A percentile compares a stretch with the other conserved stretches of the same genome.
Conservation (phyloP, 2,888 invertebrate species). For the Emmelina monodactyla region DNA sequence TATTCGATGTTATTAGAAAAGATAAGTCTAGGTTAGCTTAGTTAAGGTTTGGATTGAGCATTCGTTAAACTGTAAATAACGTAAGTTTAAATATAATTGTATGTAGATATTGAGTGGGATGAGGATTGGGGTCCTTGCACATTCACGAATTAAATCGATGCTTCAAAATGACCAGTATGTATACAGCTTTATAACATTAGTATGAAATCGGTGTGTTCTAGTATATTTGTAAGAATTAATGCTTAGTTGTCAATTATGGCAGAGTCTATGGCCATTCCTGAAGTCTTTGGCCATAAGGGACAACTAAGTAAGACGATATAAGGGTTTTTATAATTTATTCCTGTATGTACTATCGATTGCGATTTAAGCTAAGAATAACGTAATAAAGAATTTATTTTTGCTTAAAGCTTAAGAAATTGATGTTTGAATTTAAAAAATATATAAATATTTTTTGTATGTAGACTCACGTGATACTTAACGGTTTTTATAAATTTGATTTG, state of each 20-base stretch:
- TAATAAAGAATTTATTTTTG: constrained; percentile 61
- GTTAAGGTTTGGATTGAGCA: constrained; percentile 1
- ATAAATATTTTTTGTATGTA: constrained; percentile 1
- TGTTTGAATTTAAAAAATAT: constrained; percentile 23
- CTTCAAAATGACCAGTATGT: not conserved
- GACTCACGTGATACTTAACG: too few species aligned
- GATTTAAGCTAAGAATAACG: constrained; percentile 14
- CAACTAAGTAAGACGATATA: not conserved
- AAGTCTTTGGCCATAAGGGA: too few species aligned
- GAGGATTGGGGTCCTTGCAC: too few species aligned
- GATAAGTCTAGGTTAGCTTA: not conserved
- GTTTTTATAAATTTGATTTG: too few species aligned
- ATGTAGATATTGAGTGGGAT: constrained; percentile 8
- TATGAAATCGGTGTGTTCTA: too few species aligned
- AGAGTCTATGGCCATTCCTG: too few species aligned
- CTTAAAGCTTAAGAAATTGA: constrained; percentile 54
- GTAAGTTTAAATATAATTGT: constrained; percentile 7
- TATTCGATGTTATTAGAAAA: constrained; percentile 3
- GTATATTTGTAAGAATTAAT: too few species aligned
- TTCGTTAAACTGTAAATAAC: not conserved
- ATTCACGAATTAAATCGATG: too few species aligned
- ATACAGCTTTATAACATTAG: constrained; percentile 1
- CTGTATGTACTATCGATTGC: not conserved
- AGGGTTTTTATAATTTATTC: not conserved
- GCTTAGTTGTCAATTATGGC: too few species aligned